Evolutionary conservation across 2,888 invertebrate species (phyloP).

Genomic region (Ormyrus nitidulus): DNA sequence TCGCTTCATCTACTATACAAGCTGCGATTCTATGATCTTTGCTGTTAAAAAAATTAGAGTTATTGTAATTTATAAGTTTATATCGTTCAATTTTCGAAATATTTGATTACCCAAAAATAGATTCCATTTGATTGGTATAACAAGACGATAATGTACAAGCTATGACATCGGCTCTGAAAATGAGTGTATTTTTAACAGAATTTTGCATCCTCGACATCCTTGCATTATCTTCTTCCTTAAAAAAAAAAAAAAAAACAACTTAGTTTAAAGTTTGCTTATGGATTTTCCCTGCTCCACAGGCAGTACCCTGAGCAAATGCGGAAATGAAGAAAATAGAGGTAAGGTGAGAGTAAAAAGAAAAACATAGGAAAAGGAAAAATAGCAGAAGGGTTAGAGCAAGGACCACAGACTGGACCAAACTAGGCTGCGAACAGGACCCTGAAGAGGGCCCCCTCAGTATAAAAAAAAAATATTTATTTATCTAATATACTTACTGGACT

Average conservation of each 20-base stretch:
- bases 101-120: slow-evolving; percentile 64
- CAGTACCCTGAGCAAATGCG: no score
- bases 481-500: slow-evolving; percentile 49
- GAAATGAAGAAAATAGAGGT: no score
- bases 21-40: slow-evolving; percentile 63
- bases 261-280: neutral
- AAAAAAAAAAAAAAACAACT: slow-evolving; percentile 1
- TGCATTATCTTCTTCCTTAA: slow-evolving; percentile 44
- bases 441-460: no score
- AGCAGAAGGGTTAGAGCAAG: no score
- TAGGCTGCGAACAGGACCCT: no score
- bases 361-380: no score
- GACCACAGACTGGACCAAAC: no score
- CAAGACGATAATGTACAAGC: slow-evolving; percentile 83
- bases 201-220: slow-evolving; percentile 62
- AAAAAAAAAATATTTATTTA: neutral
- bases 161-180: slow-evolving; percentile 82
- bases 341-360: no score
- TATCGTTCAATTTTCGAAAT: neutral
- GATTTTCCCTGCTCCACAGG: no score
- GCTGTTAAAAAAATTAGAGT: slow-evolving; percentile 50
- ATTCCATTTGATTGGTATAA: slow-evolving; percentile 71
- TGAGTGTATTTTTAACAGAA: slow-evolving; percentile 68
- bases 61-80: slow-evolving; percentile 13
- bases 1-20: slow-evolving; percentile 92